Evolutionary conservation across 2,113 vertebrate genomes (phyloP).

Genomic region (Anas platyrhynchos): DNA sequence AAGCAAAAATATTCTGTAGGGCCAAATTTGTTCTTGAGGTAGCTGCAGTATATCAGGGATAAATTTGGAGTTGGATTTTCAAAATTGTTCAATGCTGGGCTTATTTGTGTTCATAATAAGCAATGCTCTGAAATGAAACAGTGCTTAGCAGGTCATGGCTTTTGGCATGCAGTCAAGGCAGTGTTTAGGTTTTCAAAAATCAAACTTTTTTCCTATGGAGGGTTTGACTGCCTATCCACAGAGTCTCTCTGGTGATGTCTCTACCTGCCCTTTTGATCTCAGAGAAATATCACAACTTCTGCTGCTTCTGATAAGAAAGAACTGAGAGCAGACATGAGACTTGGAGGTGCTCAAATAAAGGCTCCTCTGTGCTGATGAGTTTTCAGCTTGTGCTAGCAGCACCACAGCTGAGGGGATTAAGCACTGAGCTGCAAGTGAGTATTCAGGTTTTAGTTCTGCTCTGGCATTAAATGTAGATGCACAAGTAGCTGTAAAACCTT

Average conservation of each 20-base stretch:
- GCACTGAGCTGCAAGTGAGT: neutral
- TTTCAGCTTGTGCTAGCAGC: neutral
- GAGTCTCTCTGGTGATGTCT: neutral
- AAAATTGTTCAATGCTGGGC: neutral
- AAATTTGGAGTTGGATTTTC: neutral
- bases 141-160: rapidly evolving
- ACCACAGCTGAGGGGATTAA: rapidly evolving
- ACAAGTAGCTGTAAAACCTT: neutral
- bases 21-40: neutral
- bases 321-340: rapidly evolving
- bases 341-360: neutral
- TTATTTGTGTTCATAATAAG: neutral
- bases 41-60: neutral
- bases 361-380: neutral
- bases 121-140: neutral
- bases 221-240: neutral
- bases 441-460: neutral
- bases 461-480: neutral
- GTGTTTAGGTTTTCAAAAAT: neutral
- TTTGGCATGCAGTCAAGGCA: neutral
- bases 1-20: neutral
- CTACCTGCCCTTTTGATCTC: neutral
- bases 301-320: neutral
- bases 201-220: neutral
- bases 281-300: neutral